Evolutionary conservation across 1,140 invertebrate species (phyloP).

Genomic region (Teleogryllus occipitalis): DNA sequence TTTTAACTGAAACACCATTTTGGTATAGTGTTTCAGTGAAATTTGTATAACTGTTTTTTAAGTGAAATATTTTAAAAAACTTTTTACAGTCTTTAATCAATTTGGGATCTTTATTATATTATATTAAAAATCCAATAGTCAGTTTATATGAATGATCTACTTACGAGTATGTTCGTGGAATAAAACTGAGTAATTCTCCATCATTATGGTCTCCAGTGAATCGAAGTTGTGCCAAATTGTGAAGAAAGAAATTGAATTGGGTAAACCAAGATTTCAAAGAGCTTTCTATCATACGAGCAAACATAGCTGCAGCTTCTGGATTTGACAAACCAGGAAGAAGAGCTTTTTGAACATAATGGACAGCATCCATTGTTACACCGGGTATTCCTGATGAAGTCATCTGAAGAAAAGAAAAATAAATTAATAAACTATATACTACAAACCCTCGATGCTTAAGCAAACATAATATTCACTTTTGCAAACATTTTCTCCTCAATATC

Average conservation of each 20-base stretch:
- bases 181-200: constrained; percentile 81
- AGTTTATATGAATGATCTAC: constrained; percentile 26
- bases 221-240: constrained; percentile 89
- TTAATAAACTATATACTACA: background rate
- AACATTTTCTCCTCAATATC: no score
- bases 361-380: constrained; percentile 84
- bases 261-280: constrained; percentile 82
- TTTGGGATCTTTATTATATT: no score
- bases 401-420: constrained; percentile 39
- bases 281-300: constrained; percentile 85
- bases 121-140: no score
- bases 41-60: no score
- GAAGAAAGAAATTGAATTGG: constrained; percentile 95
- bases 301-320: constrained; percentile 87
- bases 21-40: no score
- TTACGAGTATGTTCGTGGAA: constrained; percentile 89
- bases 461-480: no score
- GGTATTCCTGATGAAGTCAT: constrained; percentile 93
- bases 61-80: no score
- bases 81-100: no score
- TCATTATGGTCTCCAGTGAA: constrained; percentile 79
- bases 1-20: no score
- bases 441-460: no score
- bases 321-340: constrained; percentile 83
- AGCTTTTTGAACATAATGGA: constrained; percentile 84